phyloP scores from a whole-genome alignment of 2,888 invertebrate species.

The Alloscopus bannaensis region DNA sequence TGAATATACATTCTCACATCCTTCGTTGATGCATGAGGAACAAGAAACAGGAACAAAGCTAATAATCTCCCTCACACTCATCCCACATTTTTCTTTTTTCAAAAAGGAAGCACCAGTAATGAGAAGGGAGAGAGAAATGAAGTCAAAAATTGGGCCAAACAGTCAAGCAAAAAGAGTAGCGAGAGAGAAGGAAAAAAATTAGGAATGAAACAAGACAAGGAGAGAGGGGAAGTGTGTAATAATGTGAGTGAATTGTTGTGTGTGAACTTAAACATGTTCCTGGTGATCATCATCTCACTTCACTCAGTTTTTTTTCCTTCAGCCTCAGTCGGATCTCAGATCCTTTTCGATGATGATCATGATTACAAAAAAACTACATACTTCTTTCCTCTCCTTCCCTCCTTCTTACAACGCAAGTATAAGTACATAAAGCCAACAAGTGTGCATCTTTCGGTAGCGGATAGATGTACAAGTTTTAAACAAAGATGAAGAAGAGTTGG shows the following conservation, averaged over 20 bases:
- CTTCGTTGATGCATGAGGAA: no score
- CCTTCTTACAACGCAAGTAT: no score
- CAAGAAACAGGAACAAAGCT: no score
- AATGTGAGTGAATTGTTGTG: conserved; percentile 55
- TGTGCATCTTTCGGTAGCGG: no score
- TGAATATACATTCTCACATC: no score
- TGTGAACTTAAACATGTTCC: conserved; percentile 53
- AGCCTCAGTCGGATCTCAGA: conserved; percentile 35
- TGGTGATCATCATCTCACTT: conserved; percentile 55
- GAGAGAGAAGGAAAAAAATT: conserved; percentile 32
- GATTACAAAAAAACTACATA: no score
- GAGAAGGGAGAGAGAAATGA: conserved; percentile 58
- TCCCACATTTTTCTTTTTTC: no score
- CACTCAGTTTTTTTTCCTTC: not conserved
- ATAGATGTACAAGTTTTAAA: no score
- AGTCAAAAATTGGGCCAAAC: conserved; percentile 57
- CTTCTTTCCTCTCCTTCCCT: no score
- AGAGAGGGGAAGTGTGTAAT: conserved; percentile 35
- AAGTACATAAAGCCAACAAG: no score
- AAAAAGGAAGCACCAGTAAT: no score
- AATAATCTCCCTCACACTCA: no score
- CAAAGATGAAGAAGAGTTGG: conserved; percentile 4
- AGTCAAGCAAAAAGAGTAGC: conserved; percentile 32
- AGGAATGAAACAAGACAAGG: conserved; percentile 22
- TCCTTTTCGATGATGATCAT: conserved; percentile 30